These are phyloP conservation scores for Megastigmus dorsalis DNA, from an alignment of 2,888 invertebrate species.

Conservation along the genomic window DNA sequence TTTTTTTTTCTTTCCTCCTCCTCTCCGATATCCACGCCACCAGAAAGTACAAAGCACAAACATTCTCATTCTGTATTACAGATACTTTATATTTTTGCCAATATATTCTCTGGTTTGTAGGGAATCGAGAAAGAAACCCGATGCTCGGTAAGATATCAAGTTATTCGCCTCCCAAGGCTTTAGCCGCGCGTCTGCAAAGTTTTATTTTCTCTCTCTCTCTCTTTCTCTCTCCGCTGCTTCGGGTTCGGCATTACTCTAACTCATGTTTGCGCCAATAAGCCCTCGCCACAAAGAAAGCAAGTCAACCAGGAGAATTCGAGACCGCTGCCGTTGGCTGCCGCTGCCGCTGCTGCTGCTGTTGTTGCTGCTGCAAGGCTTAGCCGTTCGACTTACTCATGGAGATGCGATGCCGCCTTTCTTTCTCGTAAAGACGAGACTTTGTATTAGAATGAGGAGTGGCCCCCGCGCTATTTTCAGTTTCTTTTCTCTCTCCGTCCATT, in stretches of 20 bases:
- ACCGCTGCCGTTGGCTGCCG: conserved; percentile 9
- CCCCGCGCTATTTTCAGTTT: conserved; percentile 42
- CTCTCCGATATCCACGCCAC: no score
- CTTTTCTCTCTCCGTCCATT: conserved; percentile 44
- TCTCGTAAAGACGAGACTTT: conserved; percentile 54
- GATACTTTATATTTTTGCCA: conserved; percentile 48
- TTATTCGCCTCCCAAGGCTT: conserved; percentile 37
- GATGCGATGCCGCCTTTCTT: conserved; percentile 48
- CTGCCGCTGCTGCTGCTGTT: background rate
- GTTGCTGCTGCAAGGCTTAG: conserved; percentile 14
- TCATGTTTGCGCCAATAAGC: conserved; percentile 68
- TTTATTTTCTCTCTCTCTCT: conserved; percentile 23
- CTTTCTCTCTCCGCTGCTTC: conserved; percentile 27
- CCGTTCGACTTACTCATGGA: conserved; percentile 41
- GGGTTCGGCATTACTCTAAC: conserved; percentile 60
- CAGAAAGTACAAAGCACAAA: conserved; percentile 5
- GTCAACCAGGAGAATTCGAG: conserved; percentile 47
- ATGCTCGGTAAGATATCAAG: conserved; percentile 44
- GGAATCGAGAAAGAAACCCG: conserved; percentile 43
- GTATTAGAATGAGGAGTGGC: conserved; percentile 53
- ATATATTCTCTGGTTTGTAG: conserved; percentile 36
- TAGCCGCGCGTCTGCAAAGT: conserved; percentile 9
- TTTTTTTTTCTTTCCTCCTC: no score
- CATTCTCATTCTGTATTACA: conserved; percentile 21
- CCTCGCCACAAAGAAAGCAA: conserved; percentile 51